These are phyloP conservation scores for Spea bombifrons DNA, from an alignment of 2,113 vertebrate genomes.

Conservation along the genomic window DNA sequence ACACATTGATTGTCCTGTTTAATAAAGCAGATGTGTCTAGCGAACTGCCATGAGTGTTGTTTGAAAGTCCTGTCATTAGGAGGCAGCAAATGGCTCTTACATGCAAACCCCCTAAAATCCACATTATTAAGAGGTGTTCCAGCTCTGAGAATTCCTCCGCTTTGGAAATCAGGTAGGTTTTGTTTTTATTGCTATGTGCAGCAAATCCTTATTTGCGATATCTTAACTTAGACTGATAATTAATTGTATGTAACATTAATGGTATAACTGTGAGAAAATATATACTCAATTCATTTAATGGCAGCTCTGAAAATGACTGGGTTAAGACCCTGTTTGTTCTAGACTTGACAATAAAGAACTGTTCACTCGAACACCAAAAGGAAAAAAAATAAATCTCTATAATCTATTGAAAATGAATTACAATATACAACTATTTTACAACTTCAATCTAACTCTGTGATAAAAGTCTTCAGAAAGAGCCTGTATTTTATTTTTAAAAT, in stretches of 20 bases:
- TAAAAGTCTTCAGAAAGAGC: too few relatives aligned
- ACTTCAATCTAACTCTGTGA: too few relatives aligned
- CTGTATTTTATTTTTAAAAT: too few relatives aligned
- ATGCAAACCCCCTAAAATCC: conserved; percentile 56
- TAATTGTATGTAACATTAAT: neutral
- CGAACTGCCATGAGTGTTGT: conserved; percentile 63
- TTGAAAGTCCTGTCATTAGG: conserved; percentile 71
- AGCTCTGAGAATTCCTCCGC: neutral
- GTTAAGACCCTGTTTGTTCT: neutral
- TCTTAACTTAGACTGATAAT: neutral
- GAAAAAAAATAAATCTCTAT: too few relatives aligned
- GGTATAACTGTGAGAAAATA: neutral
- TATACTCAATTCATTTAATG: neutral
- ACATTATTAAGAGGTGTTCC: conserved; percentile 12
- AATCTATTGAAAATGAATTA: too few relatives aligned
- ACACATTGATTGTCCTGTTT: conserved; percentile 39
- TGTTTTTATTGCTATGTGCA: neutral
- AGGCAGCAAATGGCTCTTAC: conserved; percentile 76
- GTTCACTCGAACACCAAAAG: too few relatives aligned
- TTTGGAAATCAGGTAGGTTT: neutral
- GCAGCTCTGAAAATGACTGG: neutral
- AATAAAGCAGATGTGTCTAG: conserved; percentile 48
- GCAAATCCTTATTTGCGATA: neutral
- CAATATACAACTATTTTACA: too few relatives aligned
- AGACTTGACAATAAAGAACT: too few relatives aligned